Evolutionary conservation across 1,140 invertebrate species (phyloP).

Genomic region (Belonocnema kinseyi): DNA sequence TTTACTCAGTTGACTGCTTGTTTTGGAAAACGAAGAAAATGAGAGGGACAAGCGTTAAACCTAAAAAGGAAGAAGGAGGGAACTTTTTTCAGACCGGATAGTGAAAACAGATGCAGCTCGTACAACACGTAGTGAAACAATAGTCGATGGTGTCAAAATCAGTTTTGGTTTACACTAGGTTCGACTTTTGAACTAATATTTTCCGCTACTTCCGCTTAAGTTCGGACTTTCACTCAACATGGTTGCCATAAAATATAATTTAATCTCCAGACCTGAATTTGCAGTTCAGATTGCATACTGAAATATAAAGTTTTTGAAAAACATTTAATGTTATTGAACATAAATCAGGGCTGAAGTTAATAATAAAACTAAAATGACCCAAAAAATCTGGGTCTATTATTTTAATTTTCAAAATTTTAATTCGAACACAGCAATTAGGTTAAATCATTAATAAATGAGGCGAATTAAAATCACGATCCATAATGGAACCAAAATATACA

Average conservation of each 20-base stretch:
- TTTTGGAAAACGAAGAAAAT: constrained; percentile 10
- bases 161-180: constrained; percentile 8
- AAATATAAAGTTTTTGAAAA: too few relatives aligned
- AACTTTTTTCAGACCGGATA: constrained; percentile 23
- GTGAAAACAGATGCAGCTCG: constrained; percentile 41
- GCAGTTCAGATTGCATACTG: too few relatives aligned
- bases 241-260: background rate
- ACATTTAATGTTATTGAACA: too few relatives aligned
- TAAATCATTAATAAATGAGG: too few relatives aligned
- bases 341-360: too few relatives aligned
- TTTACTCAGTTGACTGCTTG: background rate
- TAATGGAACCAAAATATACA: too few relatives aligned
- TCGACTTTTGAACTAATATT: constrained; percentile 33
- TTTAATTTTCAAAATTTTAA: too few relatives aligned
- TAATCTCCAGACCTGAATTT: too few relatives aligned
- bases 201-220: constrained; percentile 32
- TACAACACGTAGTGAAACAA: constrained; percentile 36
- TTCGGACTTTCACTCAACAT: background rate
- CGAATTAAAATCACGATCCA: too few relatives aligned
- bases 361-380: too few relatives aligned
- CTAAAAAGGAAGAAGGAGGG: constrained; percentile 7
- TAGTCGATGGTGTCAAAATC: constrained; percentile 23
- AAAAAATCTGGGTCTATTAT: too few relatives aligned
- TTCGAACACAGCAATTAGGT: too few relatives aligned
- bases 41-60: background rate